Conservation (phyloP, 2,888 invertebrate species). For the Phyto melanocephala region DNA sequence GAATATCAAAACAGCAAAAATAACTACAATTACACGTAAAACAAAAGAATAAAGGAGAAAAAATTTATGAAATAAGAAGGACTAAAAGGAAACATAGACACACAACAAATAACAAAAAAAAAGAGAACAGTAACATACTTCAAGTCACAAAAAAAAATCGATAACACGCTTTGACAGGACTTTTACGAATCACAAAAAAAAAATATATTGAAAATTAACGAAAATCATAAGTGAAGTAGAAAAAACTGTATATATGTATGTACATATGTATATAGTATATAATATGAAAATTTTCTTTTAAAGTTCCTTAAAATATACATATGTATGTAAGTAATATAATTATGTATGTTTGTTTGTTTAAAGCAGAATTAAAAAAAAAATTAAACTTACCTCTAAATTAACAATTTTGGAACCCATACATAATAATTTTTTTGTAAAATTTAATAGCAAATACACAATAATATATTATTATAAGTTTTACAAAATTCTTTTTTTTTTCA, state of each 20-base stretch:
- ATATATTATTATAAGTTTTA: neutral
- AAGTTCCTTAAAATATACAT: neutral
- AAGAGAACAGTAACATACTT: conserved; percentile 36
- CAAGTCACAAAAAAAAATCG: conserved; percentile 70
- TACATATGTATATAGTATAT: neutral
- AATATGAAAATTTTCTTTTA: too few relatives aligned
- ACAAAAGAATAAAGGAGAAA: neutral
- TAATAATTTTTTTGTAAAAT: conserved; percentile 80
- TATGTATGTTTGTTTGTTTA: too few relatives aligned
- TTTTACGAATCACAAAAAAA: conserved; percentile 37
- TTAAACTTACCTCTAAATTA: conserved; percentile 90
- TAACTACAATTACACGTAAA: conserved; percentile 24
- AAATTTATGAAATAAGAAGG: conserved; percentile 1
- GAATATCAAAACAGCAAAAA: conserved; percentile 37
- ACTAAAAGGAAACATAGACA: neutral
- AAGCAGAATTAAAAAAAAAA: too few relatives aligned
- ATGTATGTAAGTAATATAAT: neutral
- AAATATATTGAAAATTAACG: neutral
- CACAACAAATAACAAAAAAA: conserved; percentile 44
- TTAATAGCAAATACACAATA: conserved; percentile 31
- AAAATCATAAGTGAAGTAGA: neutral
- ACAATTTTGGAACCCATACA: conserved; percentile 94
- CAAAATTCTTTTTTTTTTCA: conserved; percentile 16
- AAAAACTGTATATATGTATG: conserved; percentile 6
- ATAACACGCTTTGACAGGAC: conserved; percentile 68